These are phyloP conservation scores for Taenaris catops DNA, from an alignment of 2,888 invertebrate genomes.

Conservation along the genomic window DNA sequence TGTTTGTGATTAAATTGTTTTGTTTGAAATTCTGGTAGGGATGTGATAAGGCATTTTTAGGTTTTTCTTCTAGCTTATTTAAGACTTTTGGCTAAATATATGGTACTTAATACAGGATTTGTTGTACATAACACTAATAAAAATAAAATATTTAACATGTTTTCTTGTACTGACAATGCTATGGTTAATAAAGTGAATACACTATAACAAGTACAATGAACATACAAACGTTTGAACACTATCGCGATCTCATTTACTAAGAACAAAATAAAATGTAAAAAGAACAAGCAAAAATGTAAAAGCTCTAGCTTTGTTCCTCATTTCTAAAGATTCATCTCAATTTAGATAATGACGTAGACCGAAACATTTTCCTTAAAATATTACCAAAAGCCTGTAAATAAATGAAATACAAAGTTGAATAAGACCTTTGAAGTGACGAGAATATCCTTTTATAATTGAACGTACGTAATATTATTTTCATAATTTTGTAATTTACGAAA, in stretches of 20 bases:
- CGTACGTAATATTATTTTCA: too few relatives aligned
- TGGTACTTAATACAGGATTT: constrained; percentile 20
- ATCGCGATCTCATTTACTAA: constrained; percentile 8
- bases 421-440: too few relatives aligned
- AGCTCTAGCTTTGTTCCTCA: constrained; percentile 9
- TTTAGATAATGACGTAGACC: constrained; percentile 14
- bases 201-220: constrained; percentile 1
- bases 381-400: constrained; percentile 1
- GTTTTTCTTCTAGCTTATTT: too few relatives aligned
- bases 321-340: constrained; percentile 16
- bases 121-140: too few relatives aligned
- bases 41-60: too few relatives aligned
- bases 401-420: constrained; percentile 5
- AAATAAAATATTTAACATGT: too few relatives aligned
- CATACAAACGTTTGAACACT: constrained; percentile 9
- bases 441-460: too few relatives aligned
- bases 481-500: too few relatives aligned
- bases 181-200: constrained; percentile 21
- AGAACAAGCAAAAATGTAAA: constrained; percentile 1
- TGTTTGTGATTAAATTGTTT: too few relatives aligned
- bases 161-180: too few relatives aligned
- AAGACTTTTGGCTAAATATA: constrained; percentile 5
- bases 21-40: too few relatives aligned
- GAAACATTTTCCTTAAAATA: constrained; percentile 10
- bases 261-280: constrained; percentile 11